Conservation (phyloP, 2,113 vertebrate species). For the Brienomyrus longianalis region DNA sequence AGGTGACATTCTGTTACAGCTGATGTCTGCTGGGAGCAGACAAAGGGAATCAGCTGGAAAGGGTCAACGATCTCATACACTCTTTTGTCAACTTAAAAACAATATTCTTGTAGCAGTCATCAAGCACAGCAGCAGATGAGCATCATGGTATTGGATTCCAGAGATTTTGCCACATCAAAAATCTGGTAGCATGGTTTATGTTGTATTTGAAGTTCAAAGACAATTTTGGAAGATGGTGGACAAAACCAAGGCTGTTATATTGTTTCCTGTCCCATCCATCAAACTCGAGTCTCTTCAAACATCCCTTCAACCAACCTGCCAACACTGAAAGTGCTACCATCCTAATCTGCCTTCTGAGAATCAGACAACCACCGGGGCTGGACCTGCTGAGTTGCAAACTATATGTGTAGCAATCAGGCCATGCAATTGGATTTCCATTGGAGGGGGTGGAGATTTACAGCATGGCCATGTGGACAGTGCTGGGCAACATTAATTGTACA, state of each 20-base stretch:
- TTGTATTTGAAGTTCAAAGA: not conserved
- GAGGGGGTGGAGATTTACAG: not conserved
- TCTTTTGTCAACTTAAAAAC: not conserved
- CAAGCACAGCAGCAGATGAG: not conserved
- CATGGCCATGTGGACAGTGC: not conserved
- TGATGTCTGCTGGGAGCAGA: not conserved
- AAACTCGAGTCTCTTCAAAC: not conserved
- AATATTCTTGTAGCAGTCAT: not conserved
- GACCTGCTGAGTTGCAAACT: not conserved
- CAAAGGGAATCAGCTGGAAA: not conserved
- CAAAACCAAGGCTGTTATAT: not conserved
- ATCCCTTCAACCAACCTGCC: not conserved
- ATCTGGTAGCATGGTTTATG: not conserved
- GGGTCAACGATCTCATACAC: not conserved
- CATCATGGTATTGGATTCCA: not conserved
- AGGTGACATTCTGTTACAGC: not conserved
- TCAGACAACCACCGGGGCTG: not conserved
- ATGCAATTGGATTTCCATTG: not conserved
- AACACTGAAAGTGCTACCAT: not conserved
- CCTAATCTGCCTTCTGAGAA: not conserved
- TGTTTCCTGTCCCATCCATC: not conserved
- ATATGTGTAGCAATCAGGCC: not conserved
- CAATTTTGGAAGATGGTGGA: not conserved
- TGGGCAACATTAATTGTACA: not conserved
- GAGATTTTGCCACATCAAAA: not conserved